Base-by-base conservation (phyloP, 2,797 vertebrate genomes). In the Gobio occitaniae region DNA sequence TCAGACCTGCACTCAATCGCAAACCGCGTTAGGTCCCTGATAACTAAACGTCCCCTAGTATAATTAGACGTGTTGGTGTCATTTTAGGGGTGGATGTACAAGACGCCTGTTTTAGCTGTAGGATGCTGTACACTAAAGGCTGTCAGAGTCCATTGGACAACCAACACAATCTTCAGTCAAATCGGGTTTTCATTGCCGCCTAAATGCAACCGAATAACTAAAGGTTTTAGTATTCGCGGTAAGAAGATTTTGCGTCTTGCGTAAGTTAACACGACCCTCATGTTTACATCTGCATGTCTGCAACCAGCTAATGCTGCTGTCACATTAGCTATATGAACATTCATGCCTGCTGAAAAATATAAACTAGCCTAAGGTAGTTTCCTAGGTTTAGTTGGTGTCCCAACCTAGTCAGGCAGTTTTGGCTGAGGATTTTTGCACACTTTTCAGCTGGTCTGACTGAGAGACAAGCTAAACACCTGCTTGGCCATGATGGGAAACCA, bases 21-120 rank as follows among this genome's bases (percentile, higher is more conserved):
- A 82, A 82, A 48, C 11, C 1, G n/a, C 38, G n/a, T 13, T 10
- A 29, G 32, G 32, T 83, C 17, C 11, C 21, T 54, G 41, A n/a
- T 41, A 69, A 2, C 48, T 68, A n/a, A 6, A 47, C 3, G 29
- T 47, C 36, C 3, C 48, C 7, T 21, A 10, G 25, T 15, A 11
- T 25, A 17, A 69, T 21, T 13, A 15, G 16, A 8, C 12, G n/a
- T 13, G 16, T 32, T 61, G 17, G 38, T 61, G 65, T 84, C 36
- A 15, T 48, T 54, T 47, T 54, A n/a, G 32, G 36, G 41, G 32
- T n/a, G 21, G 41, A 13, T 61, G 41, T 10, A 7, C 54, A n/a
- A 48, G 50, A 47, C 65, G 83, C 13, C 52, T 70, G 7, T 69
- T 19, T 77, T 25, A 84, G 54, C 54, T 72, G 75, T 25, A 71